phyloP scores from a whole-genome alignment of 2,888 invertebrate genomes.

The Seira musarum region DNA sequence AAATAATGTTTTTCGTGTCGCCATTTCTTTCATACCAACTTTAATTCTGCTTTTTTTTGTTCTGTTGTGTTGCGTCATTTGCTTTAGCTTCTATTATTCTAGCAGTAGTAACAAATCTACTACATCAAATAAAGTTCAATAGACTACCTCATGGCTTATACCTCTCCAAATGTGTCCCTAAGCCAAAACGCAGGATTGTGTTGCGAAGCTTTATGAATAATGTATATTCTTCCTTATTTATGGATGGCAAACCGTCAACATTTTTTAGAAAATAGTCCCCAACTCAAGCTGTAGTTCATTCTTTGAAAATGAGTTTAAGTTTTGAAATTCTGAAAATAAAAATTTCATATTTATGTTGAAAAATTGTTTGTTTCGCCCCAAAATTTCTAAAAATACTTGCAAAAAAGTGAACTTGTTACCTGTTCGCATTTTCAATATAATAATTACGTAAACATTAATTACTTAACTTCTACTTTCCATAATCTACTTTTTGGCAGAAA shows the following conservation, averaged over 20 bases:
- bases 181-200: background rate
- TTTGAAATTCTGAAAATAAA: too few species aligned
- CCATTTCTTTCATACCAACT: background rate
- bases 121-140: slow-evolving; percentile 6
- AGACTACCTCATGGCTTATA: background rate
- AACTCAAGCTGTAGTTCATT: too few species aligned
- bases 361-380: background rate
- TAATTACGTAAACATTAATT: background rate
- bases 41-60: too few species aligned
- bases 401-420: background rate
- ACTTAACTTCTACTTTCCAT: slow-evolving; percentile 1
- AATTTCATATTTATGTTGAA: too few species aligned
- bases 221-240: too few species aligned
- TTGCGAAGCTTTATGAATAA: too few species aligned
- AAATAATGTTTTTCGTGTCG: background rate
- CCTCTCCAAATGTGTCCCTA: background rate
- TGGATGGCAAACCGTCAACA: too few species aligned
- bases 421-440: too few species aligned
- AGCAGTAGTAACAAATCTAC: background rate
- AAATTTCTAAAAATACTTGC: background rate
- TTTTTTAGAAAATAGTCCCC: too few species aligned
- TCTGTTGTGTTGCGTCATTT: slow-evolving; percentile 3
- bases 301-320: too few species aligned
- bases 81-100: background rate
- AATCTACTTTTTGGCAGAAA: background rate